Conservation (phyloP, 2,797 vertebrate species). For the Remorina albescens region DNA sequence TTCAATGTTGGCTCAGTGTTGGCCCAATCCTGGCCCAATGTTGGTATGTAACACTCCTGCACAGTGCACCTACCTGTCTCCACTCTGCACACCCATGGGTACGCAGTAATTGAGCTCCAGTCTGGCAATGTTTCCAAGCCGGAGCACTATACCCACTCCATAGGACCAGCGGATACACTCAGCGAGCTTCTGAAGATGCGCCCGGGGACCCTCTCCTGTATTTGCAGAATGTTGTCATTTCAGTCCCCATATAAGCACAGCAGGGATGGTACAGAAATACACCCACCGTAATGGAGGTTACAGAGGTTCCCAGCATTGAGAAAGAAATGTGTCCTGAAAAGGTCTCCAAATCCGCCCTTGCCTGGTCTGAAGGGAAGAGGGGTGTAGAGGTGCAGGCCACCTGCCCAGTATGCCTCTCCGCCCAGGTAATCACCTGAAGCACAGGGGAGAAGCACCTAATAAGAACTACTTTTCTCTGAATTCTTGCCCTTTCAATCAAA, state of each 20-base stretch:
- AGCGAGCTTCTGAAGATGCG: constrained; percentile 90
- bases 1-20: not conserved
- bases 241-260: not conserved
- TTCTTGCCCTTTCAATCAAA: too few relatives aligned
- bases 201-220: constrained; percentile 91
- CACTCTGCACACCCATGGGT: constrained; percentile 95
- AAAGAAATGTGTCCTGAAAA: constrained; percentile 97
- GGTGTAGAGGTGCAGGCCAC: constrained; percentile 94
- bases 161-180: constrained; percentile 97
- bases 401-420: constrained; percentile 95
- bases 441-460: not conserved
- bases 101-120: constrained; percentile 97
- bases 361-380: constrained; percentile 96
- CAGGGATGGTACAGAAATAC: not conserved
- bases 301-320: constrained; percentile 98
- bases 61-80: constrained; percentile 88
- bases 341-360: constrained; percentile 93
- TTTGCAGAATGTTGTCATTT: not conserved
- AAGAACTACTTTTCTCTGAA: too few relatives aligned
- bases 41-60: constrained; percentile 59
- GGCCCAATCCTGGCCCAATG: not conserved
- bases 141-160: constrained; percentile 91
- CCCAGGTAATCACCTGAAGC: constrained; percentile 94
- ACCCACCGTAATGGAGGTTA: constrained; percentile 94
- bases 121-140: constrained; percentile 96